phyloP scores from a whole-genome alignment of 2,797 vertebrate species.

The Hoplostethus mediterraneus region DNA sequence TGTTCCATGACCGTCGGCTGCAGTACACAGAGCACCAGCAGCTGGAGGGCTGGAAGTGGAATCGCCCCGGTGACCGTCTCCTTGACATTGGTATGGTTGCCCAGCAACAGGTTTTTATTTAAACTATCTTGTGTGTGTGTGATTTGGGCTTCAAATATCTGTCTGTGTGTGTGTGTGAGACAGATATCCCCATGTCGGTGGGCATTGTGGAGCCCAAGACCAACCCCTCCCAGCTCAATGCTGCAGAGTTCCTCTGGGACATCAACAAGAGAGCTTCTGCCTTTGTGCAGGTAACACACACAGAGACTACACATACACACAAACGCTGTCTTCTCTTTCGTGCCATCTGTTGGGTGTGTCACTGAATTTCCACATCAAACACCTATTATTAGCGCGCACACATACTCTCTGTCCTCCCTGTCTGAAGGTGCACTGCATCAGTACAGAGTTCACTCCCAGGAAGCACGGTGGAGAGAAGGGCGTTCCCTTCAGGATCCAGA shows the following conservation, averaged over 20 bases:
- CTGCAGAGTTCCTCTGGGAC: slow-evolving; percentile 97
- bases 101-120: slow-evolving; percentile 30
- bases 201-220: slow-evolving; percentile 95
- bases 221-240: slow-evolving; percentile 94
- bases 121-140: background rate
- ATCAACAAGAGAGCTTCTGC: slow-evolving; percentile 94
- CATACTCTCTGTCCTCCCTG: background rate
- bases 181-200: slow-evolving; percentile 98
- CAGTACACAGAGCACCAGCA: slow-evolving; percentile 91
- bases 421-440: slow-evolving; percentile 95
- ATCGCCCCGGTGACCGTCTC: slow-evolving; percentile 88
- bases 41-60: slow-evolving; percentile 90
- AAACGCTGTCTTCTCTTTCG: slow-evolving; percentile 4
- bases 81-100: slow-evolving; percentile 86
- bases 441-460: slow-evolving; percentile 97
- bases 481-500: slow-evolving; percentile 95
- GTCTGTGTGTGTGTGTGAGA: slow-evolving; percentile 36
- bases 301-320: slow-evolving; percentile 1
- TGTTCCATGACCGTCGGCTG: slow-evolving; percentile 87
- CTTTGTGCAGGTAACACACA: slow-evolving; percentile 92
- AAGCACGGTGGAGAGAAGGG: slow-evolving; percentile 98
- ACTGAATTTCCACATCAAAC: slow-evolving; percentile 47
- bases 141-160: slow-evolving; percentile 29
- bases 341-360: slow-evolving; percentile 18
- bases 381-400: slow-evolving; percentile 21